Base-by-base conservation (phyloP, 2,888 invertebrate genomes). In the Rhodophaea formosa region DNA sequence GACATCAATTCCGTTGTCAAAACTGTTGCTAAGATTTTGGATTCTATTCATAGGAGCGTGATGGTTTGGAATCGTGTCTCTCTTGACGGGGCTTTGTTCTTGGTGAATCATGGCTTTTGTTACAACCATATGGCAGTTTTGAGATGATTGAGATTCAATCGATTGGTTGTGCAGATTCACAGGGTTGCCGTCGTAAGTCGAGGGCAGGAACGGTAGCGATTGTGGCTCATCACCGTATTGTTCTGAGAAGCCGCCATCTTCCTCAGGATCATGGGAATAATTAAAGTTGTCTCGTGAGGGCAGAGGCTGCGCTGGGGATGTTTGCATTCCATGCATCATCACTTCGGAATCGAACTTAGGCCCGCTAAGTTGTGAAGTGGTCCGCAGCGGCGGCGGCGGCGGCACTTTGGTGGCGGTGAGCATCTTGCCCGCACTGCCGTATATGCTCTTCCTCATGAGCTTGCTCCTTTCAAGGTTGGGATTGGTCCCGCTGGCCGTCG, bases 381-480 rank as follows among this genome's bases (percentile, higher is more conserved):
- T 97, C 66, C 97, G 93, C 74, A 97, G 92, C 55, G 97, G 97
- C 53, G 96, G 96, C 12, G 97, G 97, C 10, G 96, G 96, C 3
- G 95, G 95, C 15, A 97, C 97, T 88, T 97, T 97, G 15, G 96
- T 95, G 58, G 95, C 95, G 14, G 96, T 96, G 62, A 97, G 81
- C 71, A 96, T 95, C 76, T 96, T 95, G 0, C 96, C 96, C 30
- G 94, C 95, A 75, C 96, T 97, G 45, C 96, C 96, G 74, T 97
- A 96, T 80, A 97, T 96, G 80, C 96, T 97, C 78, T 97, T 97
- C 69, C 97, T 92, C 97, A 97, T 97, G 59, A 97, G 88, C 74
- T 96, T 96, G 82, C 97, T 97, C 63, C 96, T 93, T 78, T 97
- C 97, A 57, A 97, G 91, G 79, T 96, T 97, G 0, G 97, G 96